A percentile compares a stretch with the other conserved stretches of the same genome.
Conservation (phyloP, 2,113 vertebrate genomes). For the Acanthochromis polyacanthus region DNA sequence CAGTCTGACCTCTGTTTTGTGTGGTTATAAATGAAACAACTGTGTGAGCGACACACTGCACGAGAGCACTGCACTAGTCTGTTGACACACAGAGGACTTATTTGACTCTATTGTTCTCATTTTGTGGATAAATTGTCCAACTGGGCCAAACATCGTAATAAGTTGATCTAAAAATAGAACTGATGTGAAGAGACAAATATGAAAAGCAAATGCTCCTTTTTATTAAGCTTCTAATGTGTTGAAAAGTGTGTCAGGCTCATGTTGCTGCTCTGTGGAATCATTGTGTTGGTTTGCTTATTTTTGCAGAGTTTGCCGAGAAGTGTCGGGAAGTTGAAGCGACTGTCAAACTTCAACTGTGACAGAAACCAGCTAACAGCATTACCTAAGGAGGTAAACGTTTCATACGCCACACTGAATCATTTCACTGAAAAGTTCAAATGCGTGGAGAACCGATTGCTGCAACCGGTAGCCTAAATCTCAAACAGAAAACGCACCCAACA, state of each 20-base stretch:
- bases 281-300: background rate
- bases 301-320: slow-evolving; percentile 91
- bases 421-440: background rate
- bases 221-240: background rate
- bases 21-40: slow-evolving; percentile 16
- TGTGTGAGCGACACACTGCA: background rate
- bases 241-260: background rate
- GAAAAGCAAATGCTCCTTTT: background rate
- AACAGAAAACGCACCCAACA: too few relatives aligned
- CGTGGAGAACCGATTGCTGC: too few relatives aligned
- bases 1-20: background rate
- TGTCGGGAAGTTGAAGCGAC: slow-evolving; percentile 94
- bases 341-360: slow-evolving; percentile 97
- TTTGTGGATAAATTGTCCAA: slow-evolving; percentile 14
- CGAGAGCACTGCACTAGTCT: background rate
- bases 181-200: background rate
- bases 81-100: background rate
- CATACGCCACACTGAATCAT: background rate
- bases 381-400: slow-evolving; percentile 92
- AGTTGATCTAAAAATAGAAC: background rate
- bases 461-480: too few relatives aligned
- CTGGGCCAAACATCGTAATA: background rate
- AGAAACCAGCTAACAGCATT: slow-evolving; percentile 93
- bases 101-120: background rate
- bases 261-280: background rate